Conservation (phyloP, 2,888 invertebrate genomes). For the Pachymerium ferrugineum region DNA sequence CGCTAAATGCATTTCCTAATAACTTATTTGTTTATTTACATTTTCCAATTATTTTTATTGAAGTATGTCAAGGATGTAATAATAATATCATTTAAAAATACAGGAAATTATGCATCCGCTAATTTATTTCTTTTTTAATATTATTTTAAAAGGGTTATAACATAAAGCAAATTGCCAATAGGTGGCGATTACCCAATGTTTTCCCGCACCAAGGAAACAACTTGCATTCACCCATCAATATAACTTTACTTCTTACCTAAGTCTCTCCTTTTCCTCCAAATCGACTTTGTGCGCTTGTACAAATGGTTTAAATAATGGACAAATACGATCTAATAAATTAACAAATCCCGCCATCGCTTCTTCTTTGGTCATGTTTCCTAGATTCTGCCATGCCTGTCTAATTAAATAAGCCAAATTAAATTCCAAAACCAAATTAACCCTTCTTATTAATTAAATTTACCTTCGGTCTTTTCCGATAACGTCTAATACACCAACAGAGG, state of each 20-base stretch:
- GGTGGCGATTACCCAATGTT: no score
- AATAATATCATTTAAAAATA: no score
- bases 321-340: slow-evolving; percentile 74
- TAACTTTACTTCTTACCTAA: slow-evolving; percentile 50
- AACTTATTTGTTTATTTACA: no score
- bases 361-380: slow-evolving; percentile 76
- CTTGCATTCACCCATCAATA: no score
- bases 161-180: no score
- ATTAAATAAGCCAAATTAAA: slow-evolving; percentile 36
- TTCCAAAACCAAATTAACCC: not conserved
- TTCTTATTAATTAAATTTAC: slow-evolving; percentile 44
- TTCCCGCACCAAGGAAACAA: no score
- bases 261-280: slow-evolving; percentile 68
- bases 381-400: slow-evolving; percentile 82
- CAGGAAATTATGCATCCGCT: no score
- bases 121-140: no score
- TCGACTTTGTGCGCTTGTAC: slow-evolving; percentile 87
- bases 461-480: slow-evolving; percentile 90
- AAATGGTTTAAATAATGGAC: slow-evolving; percentile 81
- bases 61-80: no score
- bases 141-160: no score
- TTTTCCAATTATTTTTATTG: no score
- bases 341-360: slow-evolving; percentile 92
- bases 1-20: no score
- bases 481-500: slow-evolving; percentile 86